phyloP scores from a whole-genome alignment of 2,797 vertebrate genomes.

The Takifugu ocellatus region DNA sequence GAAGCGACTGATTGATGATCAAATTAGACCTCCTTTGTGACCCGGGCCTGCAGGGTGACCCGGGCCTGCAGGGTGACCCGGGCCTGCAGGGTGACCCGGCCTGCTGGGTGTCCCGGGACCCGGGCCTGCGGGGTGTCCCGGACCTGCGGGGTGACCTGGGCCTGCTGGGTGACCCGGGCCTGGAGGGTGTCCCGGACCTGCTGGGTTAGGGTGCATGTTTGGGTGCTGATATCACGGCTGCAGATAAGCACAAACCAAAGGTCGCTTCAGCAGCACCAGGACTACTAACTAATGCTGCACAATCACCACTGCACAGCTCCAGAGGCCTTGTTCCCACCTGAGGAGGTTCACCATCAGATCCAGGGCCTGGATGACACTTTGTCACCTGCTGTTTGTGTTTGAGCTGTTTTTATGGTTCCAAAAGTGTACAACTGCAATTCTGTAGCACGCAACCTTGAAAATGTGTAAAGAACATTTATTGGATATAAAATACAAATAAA shows the following conservation, averaged over 20 bases:
- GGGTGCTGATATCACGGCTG: slow-evolving; percentile 77
- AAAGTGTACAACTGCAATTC: slow-evolving; percentile 66
- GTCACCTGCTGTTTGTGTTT: slow-evolving; percentile 61
- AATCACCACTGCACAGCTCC: slow-evolving; percentile 77
- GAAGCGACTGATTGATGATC: slow-evolving; percentile 45
- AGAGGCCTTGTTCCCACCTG: slow-evolving; percentile 71
- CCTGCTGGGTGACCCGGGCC: too few species aligned
- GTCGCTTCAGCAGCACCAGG: slow-evolving; percentile 74
- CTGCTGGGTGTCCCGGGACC: too few species aligned
- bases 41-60: slow-evolving; percentile 26
- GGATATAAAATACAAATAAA: slow-evolving; percentile 59
- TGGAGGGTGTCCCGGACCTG: too few species aligned
- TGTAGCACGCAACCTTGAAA: slow-evolving; percentile 80
- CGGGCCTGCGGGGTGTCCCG: too few species aligned
- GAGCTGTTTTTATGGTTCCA: slow-evolving; percentile 70
- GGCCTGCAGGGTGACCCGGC: too few species aligned
- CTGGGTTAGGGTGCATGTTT: slow-evolving; percentile 36
- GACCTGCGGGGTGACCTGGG: too few species aligned
- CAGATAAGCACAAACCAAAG: slow-evolving; percentile 84
- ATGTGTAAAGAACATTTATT: slow-evolving; percentile 78
- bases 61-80: too few species aligned
- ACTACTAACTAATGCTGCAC: slow-evolving; percentile 75
- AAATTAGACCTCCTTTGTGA: slow-evolving; percentile 47
- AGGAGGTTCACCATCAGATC: slow-evolving; percentile 18
- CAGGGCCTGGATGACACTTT: slow-evolving; percentile 65